Evolutionary conservation across 2,888 invertebrate genomes (phyloP).

Genomic region (Cremastobaeus sp.): DNA sequence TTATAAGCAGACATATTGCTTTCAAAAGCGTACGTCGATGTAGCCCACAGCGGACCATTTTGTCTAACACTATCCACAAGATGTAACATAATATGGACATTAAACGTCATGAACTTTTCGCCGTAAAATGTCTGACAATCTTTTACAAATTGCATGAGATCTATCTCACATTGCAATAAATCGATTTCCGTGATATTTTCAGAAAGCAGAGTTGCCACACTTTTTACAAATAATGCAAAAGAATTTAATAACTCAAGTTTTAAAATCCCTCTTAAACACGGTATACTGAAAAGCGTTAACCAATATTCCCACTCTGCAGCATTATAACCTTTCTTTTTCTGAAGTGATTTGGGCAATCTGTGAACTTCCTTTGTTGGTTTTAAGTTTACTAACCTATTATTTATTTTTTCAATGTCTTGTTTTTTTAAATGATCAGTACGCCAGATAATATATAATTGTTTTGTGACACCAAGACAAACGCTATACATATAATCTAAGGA

Average conservation of each 20-base stretch:
- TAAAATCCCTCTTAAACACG: slow-evolving; percentile 10
- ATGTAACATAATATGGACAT: slow-evolving; percentile 55
- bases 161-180: slow-evolving; percentile 43
- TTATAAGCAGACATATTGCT: slow-evolving; percentile 27
- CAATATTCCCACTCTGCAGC: slow-evolving; percentile 12
- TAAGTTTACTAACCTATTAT: slow-evolving; percentile 1
- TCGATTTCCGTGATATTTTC: slow-evolving; percentile 39
- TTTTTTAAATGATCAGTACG: not conserved
- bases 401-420: not conserved
- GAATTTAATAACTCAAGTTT: not conserved
- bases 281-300: slow-evolving; percentile 6
- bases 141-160: slow-evolving; percentile 43
- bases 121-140: slow-evolving; percentile 39
- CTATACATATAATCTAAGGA: slow-evolving; percentile 41
- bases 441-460: slow-evolving; percentile 7
- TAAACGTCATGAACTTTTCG: no score
- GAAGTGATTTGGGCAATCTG: no score
- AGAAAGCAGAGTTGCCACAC: slow-evolving; percentile 14
- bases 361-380: no score
- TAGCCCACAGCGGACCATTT: slow-evolving; percentile 55
- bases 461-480: not conserved
- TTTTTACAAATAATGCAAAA: slow-evolving; percentile 24
- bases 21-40: slow-evolving; percentile 58
- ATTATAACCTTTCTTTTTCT: no score
- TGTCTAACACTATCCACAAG: slow-evolving; percentile 33